phyloP scores from a whole-genome alignment of 2,888 invertebrate species.

The Macropis europaea region DNA sequence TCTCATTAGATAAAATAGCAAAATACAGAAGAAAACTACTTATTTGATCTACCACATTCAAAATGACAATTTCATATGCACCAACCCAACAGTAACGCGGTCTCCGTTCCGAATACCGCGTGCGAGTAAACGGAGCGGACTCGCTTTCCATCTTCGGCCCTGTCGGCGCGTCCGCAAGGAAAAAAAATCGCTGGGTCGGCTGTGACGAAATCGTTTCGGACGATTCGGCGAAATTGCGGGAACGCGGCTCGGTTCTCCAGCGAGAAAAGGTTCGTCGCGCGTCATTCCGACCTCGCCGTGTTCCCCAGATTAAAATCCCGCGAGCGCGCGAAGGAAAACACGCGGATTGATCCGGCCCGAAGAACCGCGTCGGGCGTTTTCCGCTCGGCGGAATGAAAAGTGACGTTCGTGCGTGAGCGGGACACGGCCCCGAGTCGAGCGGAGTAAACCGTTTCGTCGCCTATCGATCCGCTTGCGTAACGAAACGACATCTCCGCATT shows the following conservation, averaged over 20 bases:
- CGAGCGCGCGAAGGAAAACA: background rate
- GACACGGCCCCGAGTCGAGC: background rate
- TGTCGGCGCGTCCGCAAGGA: too few relatives aligned
- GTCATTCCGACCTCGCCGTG: background rate
- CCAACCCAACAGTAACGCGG: constrained; percentile 27
- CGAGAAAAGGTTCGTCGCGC: too few relatives aligned
- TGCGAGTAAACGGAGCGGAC: constrained; percentile 11
- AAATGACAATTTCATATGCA: too few relatives aligned
- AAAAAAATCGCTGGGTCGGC: constrained; percentile 14
- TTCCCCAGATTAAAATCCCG: constrained; percentile 8
- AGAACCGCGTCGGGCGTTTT: too few relatives aligned
- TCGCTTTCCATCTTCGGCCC: constrained; percentile 7
- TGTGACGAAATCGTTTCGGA: background rate
- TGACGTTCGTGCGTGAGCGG: background rate
- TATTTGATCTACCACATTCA: too few relatives aligned
- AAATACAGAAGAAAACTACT: too few relatives aligned
- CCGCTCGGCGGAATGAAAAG: background rate
- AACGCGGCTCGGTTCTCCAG: background rate
- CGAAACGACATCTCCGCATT: background rate
- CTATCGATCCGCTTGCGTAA: constrained; percentile 32
- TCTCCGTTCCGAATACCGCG: constrained; percentile 13
- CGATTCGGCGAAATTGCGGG: constrained; percentile 5
- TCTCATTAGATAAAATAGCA: too few relatives aligned
- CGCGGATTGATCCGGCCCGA: background rate
- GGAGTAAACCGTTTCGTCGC: background rate